Base-by-base conservation (phyloP, 1,140 invertebrate species). In the Helicoverpa armigera region DNA sequence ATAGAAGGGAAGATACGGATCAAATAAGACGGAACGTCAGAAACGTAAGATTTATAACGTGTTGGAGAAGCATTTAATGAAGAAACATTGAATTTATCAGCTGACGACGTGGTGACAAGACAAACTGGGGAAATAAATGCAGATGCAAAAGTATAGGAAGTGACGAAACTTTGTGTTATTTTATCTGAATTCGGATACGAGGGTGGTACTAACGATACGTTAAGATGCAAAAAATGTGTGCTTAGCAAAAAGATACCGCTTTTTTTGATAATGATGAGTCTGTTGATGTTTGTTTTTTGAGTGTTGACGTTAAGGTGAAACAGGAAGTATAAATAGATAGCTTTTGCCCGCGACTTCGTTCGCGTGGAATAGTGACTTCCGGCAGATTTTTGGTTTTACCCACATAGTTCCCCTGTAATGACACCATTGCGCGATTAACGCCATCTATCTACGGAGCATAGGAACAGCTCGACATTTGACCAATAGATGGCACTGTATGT, bases 11-110 rank as follows among this genome's bases (percentile, higher is more conserved):
- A 73, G 53, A 76, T 31, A 74, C 54, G 77, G 43, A 78, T 79
- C 75, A 78, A 53, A 50, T 53, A 18, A 50, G 65, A 67, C 13
- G 16, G 12, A 53, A 79, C 77, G 83, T 80, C 76, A 80, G 73
- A 81, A 79, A 60, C 70, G 11, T 18, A 74, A 76, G 80, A 84
- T 84, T 84, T 84, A 84, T 82, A 58, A 67, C 18, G 56, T 67
- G 72, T 14, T 70, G 53, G 31, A 16, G 16, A 5, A 48, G 51
- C 13, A 11, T 73, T 79, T 83, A 83, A 81, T 81, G 75, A 58
- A 81, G 74, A 70, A 79, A 81, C 75, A 51, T 81, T 23, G 77
- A 81, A 78, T 80, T 77, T 80, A 81, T 79, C 75, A 75, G 69
- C 29, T 73, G 76, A 54, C 72, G 69, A 53, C 75, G 79, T 50